Base-by-base conservation (phyloP, 2,888 invertebrate genomes). In the Coremacera marginata region DNA sequence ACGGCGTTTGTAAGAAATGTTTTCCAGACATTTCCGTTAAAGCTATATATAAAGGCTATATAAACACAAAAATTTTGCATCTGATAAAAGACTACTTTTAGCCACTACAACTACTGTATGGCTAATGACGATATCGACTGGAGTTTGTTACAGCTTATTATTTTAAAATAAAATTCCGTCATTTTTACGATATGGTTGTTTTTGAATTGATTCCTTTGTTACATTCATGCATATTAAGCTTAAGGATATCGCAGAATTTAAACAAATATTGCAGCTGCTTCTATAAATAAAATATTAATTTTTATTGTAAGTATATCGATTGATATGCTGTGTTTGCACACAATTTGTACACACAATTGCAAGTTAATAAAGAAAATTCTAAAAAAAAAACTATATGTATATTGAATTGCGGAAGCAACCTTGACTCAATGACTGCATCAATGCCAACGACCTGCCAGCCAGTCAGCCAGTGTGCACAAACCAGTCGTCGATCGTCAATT, bases 351-450 rank as follows among this genome's bases (percentile, higher is more conserved):
- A 27, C 7, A 63, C 27, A 63, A 3, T 5, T 31, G 31, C 63
- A 31, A 63, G 31, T 27, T 25, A n/a, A 63, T 31, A 27, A 63
- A 63, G 63, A 31, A 63, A 63, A 25, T 63, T 27, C 31, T 63
- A 31, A 63, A 63, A n/a, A 22, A 16, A 63, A 63, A 25, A 60
- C 22, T 25, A 8, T 27, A 60, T 25, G 62, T 62, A 67, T 71
- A 77, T 44, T 71, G 71, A 79, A 76, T 80, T 82, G 82, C 89
- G 89, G 89, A 89, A 89, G 85, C 85, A 85, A 87, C 89, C 89
- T 89, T 89, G 89, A 88, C 87, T 89, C 84, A 86, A 87, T 87
- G 86, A 87, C 84, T 85, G 86, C 83, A 82, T 85, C 89, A 89
- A 89, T 88, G 89, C 88, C 87, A 88, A 88, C 89, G 88, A 89